These are phyloP conservation scores for Sarcophaga subvicina DNA, from an alignment of 2,888 invertebrate genomes.

Conservation along the genomic window DNA sequence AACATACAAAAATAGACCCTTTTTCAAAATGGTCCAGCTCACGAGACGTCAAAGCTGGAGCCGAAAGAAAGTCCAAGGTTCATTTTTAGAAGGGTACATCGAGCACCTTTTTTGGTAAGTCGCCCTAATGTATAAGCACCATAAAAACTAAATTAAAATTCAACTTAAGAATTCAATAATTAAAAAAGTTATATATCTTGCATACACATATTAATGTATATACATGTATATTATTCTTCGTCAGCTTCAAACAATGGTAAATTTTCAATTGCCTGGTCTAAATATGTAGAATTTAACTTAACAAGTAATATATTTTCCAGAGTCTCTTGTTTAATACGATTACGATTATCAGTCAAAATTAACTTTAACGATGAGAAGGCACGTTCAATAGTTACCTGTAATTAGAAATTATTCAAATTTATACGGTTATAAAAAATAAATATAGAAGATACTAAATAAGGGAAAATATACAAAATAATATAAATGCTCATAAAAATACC, in stretches of 20 bases:
- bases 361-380: constrained; percentile 39
- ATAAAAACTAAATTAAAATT: too few relatives aligned
- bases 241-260: neutral
- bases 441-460: neutral
- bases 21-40: too few relatives aligned
- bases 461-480: neutral
- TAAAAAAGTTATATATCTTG: too few relatives aligned
- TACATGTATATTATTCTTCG: neutral
- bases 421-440: neutral
- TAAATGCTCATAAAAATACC: constrained; percentile 5
- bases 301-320: constrained; percentile 42
- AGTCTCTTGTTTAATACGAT: constrained; percentile 23
- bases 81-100: too few relatives aligned
- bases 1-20: too few relatives aligned
- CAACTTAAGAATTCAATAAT: too few relatives aligned
- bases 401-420: neutral
- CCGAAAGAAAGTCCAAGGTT: too few relatives aligned
- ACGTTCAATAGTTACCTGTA: constrained; percentile 30
- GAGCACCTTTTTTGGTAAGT: too few relatives aligned
- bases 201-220: too few relatives aligned
- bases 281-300: constrained; percentile 18
- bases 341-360: constrained; percentile 30
- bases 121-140: too few relatives aligned
- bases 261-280: constrained; percentile 32
- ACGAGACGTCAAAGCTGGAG: too few relatives aligned